Evolutionary conservation across 2,113 vertebrate species (phyloP).

Genomic region (Pluvianellus socialis): DNA sequence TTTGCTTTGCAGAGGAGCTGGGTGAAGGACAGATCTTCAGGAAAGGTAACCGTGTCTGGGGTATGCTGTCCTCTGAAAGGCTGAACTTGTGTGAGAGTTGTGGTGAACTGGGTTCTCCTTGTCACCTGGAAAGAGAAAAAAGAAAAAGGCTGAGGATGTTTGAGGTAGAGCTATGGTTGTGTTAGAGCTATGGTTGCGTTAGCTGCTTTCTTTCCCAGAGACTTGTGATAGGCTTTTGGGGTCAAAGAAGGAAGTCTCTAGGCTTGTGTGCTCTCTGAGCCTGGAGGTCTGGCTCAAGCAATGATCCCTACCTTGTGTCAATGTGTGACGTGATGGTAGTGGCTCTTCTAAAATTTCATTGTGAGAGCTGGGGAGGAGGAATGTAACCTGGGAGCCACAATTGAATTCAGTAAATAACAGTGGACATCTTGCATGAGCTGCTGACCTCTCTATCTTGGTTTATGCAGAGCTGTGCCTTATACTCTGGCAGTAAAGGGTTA

Average conservation of each 20-base stretch:
- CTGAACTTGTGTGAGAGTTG: not conserved
- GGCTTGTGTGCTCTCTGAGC: not conserved
- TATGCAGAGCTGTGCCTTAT: not conserved
- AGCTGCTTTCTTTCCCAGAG: not conserved
- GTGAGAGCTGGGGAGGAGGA: rapidly evolving
- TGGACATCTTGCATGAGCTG: not conserved
- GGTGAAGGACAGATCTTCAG: rapidly evolving
- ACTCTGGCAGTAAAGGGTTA: not conserved
- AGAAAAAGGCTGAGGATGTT: not conserved
- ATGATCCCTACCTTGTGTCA: not conserved
- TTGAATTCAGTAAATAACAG: not conserved
- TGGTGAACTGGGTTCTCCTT: not conserved
- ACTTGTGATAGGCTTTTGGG: not conserved
- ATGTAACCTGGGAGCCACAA: not conserved
- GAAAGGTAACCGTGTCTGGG: not conserved
- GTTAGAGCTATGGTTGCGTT: rapidly evolving
- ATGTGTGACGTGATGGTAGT: not conserved
- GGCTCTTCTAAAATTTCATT: not conserved
- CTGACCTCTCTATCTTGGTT: not conserved
- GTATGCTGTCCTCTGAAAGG: rapidly evolving
- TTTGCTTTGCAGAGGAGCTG: not conserved
- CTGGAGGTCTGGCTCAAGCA: not conserved
- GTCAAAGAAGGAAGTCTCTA: not conserved
- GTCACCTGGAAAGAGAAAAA: not conserved
- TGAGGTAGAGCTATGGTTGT: rapidly evolving